Base-by-base conservation (phyloP, 2,113 vertebrate genomes). In the Oreochromis tanganicae region DNA sequence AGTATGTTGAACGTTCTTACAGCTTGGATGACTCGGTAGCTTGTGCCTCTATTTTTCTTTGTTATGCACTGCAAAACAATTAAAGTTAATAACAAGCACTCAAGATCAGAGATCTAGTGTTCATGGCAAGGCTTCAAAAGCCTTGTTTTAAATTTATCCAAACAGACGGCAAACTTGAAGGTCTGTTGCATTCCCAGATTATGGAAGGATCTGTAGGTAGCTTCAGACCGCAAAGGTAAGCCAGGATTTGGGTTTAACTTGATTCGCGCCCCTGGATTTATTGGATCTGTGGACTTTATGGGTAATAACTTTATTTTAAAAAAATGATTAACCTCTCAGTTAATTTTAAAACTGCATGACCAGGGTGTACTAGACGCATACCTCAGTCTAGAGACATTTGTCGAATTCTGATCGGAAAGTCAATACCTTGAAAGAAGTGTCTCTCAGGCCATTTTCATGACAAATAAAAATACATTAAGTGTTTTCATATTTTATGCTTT, bases 221-320 rank as follows among this genome's bases (percentile, higher is more conserved):
- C 68, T 17, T 50, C 24, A 0, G 8, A 43, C 1, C 2, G 1
- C 9, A 0, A 73, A 1, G 41, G 41, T 17, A 27, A 73, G 21
- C 5, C 41, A 29, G 41, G 41, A 48, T 48, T 48, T 29, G 71
- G 24, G 24, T 48, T 46, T 48, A 29, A 32, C 24, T 75, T 75
- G 43, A 50, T 75, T 48, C 0, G 16, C 4, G 9, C 6, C 43
- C 27, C 41, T 52, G 0, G 16, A 75, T 11, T 75, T 12, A 27
- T 52, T 78, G 17, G 73, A 7, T 32, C 27, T 50, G 46, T 17
- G 52, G 24, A 32, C 9, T 32, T 75, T 75, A 19, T 75, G 5
- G 27, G 27, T 50, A 78, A 78, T 78, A 78, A 50, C 24, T 19
- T 78, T 50, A 32, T 43, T 73, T 73, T 10, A 73, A 27, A 71